Percentiles rank a stretch among this genome's conserved stretches.
phyloP scores from a whole-genome alignment of 2,888 invertebrate species.

The Lumbricus terrestris region DNA sequence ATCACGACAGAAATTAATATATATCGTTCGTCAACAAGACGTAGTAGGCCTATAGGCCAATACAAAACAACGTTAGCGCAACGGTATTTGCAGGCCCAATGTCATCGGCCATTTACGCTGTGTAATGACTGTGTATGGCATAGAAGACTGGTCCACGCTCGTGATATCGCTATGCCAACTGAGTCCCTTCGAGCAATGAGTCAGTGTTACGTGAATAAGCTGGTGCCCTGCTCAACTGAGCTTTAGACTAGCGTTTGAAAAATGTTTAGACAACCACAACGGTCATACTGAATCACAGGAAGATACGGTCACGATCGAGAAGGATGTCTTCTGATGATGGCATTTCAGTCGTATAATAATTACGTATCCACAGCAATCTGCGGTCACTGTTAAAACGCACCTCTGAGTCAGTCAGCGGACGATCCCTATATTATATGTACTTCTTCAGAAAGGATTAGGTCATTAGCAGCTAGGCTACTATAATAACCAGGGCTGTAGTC shows the following conservation, averaged over 20 bases:
- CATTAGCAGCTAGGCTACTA: too few species aligned
- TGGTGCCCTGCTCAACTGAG: neutral
- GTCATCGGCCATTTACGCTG: neutral
- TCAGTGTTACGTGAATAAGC: neutral
- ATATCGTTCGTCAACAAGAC: neutral
- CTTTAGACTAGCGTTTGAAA: too few species aligned
- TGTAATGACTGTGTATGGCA: too few species aligned
- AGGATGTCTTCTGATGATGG: too few species aligned
- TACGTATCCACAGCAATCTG: neutral
- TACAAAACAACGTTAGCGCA: neutral
- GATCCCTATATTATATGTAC: too few species aligned
- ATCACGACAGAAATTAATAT: neutral
- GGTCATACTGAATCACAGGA: neutral
- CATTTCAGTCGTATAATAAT: too few species aligned
- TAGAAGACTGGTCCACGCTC: neutral
- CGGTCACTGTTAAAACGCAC: neutral
- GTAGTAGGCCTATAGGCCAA: too few species aligned
- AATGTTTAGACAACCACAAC: neutral
- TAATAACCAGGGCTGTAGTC: too few species aligned
- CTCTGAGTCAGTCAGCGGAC: too few species aligned
- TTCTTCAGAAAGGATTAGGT: too few species aligned
- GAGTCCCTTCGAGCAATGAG: neutral
- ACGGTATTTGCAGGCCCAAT: neutral
- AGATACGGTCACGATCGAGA: neutral
- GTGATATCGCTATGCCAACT: neutral